Percentiles rank a stretch among this genome's conserved stretches.
Conservation (phyloP, 2,797 vertebrate genomes). For the Oceanodroma leucorhoa region DNA sequence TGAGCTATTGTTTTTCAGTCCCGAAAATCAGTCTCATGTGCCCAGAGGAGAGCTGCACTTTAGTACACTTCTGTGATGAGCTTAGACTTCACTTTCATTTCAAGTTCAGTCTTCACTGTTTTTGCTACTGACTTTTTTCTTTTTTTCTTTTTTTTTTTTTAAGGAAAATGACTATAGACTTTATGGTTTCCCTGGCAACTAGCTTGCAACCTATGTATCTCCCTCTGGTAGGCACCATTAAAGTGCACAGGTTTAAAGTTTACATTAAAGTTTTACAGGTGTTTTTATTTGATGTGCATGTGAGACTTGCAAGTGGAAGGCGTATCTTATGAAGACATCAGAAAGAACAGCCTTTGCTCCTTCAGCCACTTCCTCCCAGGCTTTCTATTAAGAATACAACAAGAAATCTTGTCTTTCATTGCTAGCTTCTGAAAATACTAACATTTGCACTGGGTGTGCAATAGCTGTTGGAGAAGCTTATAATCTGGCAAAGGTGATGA, state of each 20-base stretch:
- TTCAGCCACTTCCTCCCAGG: background rate
- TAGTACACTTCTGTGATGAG: background rate
- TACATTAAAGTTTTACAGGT: constrained; percentile 1
- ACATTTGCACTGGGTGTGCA: background rate
- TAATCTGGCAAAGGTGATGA: background rate
- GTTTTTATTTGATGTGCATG: background rate
- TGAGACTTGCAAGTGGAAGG: background rate
- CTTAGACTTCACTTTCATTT: background rate
- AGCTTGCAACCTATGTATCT: background rate
- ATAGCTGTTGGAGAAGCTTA: background rate
- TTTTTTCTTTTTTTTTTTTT: background rate
- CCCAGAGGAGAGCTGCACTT: background rate
- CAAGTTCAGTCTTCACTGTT: background rate
- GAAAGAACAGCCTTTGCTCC: background rate
- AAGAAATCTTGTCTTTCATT: background rate
- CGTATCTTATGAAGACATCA: background rate
- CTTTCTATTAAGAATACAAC: background rate
- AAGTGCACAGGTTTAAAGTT: too few species aligned
- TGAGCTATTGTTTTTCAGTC: background rate
- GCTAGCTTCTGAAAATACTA: background rate
- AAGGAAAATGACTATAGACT: background rate
- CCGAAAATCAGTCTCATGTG: background rate
- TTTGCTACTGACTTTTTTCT: background rate
- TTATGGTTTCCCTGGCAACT: background rate
- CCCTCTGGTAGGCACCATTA: background rate